These are phyloP conservation scores for Hybognathus amarus DNA, from an alignment of 2,797 vertebrate genomes.

Conservation along the genomic window DNA sequence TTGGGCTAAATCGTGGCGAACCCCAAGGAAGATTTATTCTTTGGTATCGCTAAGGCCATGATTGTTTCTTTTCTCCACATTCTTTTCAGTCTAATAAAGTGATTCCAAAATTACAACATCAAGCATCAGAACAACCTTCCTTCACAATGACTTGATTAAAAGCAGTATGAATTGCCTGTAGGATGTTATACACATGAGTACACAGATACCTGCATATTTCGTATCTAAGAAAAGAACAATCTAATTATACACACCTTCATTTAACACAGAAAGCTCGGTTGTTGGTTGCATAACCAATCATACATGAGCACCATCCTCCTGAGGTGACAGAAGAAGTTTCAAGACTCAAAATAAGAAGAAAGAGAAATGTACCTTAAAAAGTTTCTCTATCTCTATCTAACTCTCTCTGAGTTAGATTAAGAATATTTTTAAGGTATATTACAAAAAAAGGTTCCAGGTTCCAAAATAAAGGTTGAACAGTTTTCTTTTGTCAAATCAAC, in stretches of 20 bases:
- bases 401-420: too few relatives aligned
- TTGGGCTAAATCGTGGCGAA: not conserved
- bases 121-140: not conserved
- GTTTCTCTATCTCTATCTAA: too few relatives aligned
- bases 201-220: constrained; percentile 28
- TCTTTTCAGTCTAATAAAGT: constrained; percentile 9
- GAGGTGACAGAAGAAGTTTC: not conserved
- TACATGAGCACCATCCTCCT: not conserved
- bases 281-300: not conserved
- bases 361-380: too few relatives aligned
- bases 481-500: too few relatives aligned
- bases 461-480: too few relatives aligned
- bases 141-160: constrained; percentile 35
- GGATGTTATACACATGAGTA: not conserved
- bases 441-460: too few relatives aligned
- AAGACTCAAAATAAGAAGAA: not conserved
- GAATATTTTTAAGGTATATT: too few relatives aligned
- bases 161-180: not conserved
- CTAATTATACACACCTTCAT: constrained; percentile 17
- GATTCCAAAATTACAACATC: not conserved
- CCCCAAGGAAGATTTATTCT: constrained; percentile 6
- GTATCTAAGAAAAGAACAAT: constrained; percentile 2
- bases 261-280: not conserved
- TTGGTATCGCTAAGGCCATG: not conserved
- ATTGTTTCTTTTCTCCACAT: constrained; percentile 3